Evolutionary conservation across 2,888 invertebrate genomes (phyloP), one percentile per base, ranked within the genome.

Genomic region (Brenthis ino): DNA sequence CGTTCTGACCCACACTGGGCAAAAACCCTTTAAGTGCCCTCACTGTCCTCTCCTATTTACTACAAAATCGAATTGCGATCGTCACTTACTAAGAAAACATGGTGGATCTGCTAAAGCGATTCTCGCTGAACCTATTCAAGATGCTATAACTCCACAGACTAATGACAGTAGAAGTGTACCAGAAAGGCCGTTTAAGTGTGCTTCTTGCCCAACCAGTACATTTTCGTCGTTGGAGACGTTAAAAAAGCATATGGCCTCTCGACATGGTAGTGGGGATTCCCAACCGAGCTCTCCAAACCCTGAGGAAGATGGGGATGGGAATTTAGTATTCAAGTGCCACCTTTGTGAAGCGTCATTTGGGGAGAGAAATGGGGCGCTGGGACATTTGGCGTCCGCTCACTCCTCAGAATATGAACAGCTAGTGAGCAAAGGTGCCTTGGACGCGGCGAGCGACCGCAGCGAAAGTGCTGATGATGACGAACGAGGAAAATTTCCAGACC

Each of bases 51-150:
- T 99, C 11, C 95, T 98, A 1, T 99, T 99, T 86, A 99, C 99
- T 50, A 99, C 99, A 0, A 99, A 99, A 85, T 98, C 98, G 11
- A 99, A 99, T 88, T 98, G 99, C 85, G 99, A 99, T 82, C 96
- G 99, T 13, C 99, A 99, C 85, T 90, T 99, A 70, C 89, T 98
- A 65, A 94, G 98, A 51, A 98, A 98, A 81, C 98, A 98, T 82
- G 93, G 93, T 55, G 86, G 93, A 69, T 85, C 93, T 67, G 87
- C 93, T 51, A 77, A 90, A 80, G 81, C 94, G 76, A 85, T 93
- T 76, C 81, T 88, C 48, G 88, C 88, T 1, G 91, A 88, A 64
- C 89, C 88, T 0, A 82, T 91, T 33, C 77, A 85, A n/a, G 90
- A 90, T 11, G 72, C 85, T 0, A 75, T 87, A 1, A 77, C 85